A percentile compares a stretch with the other conserved stretches of the same genome.
Evolutionary conservation across 1,140 invertebrate genomes (phyloP).

Genomic region (Papilio aristodemus): DNA sequence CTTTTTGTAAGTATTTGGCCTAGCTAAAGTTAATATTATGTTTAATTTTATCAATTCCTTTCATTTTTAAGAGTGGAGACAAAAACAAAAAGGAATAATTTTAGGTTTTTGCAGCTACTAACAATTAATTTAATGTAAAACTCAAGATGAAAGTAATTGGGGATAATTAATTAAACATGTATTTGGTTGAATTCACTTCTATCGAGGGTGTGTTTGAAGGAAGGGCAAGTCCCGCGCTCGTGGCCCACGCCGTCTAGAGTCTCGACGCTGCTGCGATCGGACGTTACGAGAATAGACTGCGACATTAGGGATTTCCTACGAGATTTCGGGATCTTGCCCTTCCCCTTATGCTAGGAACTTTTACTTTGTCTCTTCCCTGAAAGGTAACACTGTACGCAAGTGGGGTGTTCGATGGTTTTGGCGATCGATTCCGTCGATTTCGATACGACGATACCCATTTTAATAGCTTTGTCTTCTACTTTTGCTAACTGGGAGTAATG

Average conservation of each 20-base stretch:
- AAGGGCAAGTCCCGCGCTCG: slow-evolving; percentile 57
- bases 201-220: slow-evolving; percentile 46
- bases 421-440: slow-evolving; percentile 78
- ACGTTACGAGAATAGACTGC: slow-evolving; percentile 67
- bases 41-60: neutral
- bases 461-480: slow-evolving; percentile 77
- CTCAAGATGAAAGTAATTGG: neutral
- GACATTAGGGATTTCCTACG: slow-evolving; percentile 67
- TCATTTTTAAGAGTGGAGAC: neutral
- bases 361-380: slow-evolving; percentile 82
- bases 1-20: neutral
- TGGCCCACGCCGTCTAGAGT: slow-evolving; percentile 63
- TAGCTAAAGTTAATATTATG: neutral
- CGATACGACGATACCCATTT: slow-evolving; percentile 79
- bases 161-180: slow-evolving; percentile 60
- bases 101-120: neutral
- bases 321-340: slow-evolving; percentile 77
- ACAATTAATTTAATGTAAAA: neutral
- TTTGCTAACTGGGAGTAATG: slow-evolving; percentile 78
- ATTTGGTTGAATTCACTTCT: slow-evolving; percentile 69
- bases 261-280: slow-evolving; percentile 74
- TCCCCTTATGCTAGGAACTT: slow-evolving; percentile 83
- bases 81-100: neutral
- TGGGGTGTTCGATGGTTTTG: slow-evolving; percentile 83
- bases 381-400: slow-evolving; percentile 84